phyloP scores from a whole-genome alignment of 2,888 invertebrate genomes.

The Eilema sororculum region DNA sequence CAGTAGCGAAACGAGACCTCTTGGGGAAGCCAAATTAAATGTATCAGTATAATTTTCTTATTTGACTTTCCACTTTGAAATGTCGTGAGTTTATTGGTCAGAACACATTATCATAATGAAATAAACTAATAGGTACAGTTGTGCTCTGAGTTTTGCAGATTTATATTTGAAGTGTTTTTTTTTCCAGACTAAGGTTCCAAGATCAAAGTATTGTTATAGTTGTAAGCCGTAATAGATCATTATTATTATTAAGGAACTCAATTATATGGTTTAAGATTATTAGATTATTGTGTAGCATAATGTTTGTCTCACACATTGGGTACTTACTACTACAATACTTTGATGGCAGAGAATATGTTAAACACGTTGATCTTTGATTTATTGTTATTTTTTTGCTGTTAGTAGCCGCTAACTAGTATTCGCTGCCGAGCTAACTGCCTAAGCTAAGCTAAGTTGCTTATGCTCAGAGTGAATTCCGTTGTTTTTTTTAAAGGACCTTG shows the following conservation, averaged over 20 bases:
- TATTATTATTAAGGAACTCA: not conserved
- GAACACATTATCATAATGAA: constrained; percentile 1
- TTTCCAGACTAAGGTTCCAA: not conserved
- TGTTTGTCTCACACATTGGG: too few species aligned
- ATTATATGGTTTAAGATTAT: not conserved
- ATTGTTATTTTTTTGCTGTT: too few species aligned
- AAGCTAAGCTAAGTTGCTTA: too few species aligned
- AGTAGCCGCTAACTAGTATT: too few species aligned
- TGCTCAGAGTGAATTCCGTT: too few species aligned
- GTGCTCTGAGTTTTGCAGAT: not conserved
- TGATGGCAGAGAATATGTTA: too few species aligned
- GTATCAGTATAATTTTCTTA: constrained; percentile 2
- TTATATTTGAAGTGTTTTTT: not conserved
- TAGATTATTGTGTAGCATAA: too few species aligned
- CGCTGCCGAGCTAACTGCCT: too few species aligned
- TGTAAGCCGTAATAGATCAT: not conserved
- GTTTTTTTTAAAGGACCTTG: too few species aligned
- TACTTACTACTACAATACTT: too few species aligned
- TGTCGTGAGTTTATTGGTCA: not conserved
- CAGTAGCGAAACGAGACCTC: not conserved
- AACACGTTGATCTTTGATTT: too few species aligned
- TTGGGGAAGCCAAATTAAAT: constrained; percentile 1
- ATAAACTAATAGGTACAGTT: not conserved
- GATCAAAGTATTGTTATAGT: not conserved
- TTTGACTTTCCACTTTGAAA: not conserved